Evolutionary conservation across 1,140 invertebrate species (phyloP), one percentile per base, ranked within the genome.

Genomic region (Drosophila bipectinata): DNA sequence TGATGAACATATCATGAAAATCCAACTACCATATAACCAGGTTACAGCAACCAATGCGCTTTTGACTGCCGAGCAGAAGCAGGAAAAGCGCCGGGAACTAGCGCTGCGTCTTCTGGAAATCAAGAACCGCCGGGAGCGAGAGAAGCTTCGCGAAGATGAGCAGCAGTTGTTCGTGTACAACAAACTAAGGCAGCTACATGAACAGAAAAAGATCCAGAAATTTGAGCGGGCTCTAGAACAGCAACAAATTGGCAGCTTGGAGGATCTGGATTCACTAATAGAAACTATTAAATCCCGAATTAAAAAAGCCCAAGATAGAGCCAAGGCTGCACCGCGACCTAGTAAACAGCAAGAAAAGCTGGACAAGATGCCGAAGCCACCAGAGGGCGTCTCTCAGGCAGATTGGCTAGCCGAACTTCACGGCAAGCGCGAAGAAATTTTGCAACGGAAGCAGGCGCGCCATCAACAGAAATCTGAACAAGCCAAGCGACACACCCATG

Each of bases 401-500:
- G 72, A 84, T 14, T 97, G 96, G 96, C 92, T 97, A 41, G 90
- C 93, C 21, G 94, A 95, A 48, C 93, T 96, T 66, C 92, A 94
- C 92, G 78, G 94, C 91, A 93, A 91, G 80, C 94, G 94, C 88
- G 94, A 92, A 93, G 95, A 91, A 93, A 96, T 90, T 1, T 83
- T 96, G 28, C 95, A 95, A 15, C 94, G 94, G 68, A 93, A 95
- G 74, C 92, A 93, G 80, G 93, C 94, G 1, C 94, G 97, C 30
- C 94, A 95, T 67, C 96, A 97, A 91, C 93, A 96, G 15, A 95
- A 97, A 63, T 94, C 96, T 81, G 97, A 98, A 79, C 97, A 98
- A 95, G 96, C 96, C 8, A 96, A 96, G 85, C 93, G 98, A 30
- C 94, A 97, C 88, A 98, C 97, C 47, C 96, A 95, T 32, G 97